Base-by-base conservation (phyloP, 2,113 vertebrate species). In the Alligator sinensis region DNA sequence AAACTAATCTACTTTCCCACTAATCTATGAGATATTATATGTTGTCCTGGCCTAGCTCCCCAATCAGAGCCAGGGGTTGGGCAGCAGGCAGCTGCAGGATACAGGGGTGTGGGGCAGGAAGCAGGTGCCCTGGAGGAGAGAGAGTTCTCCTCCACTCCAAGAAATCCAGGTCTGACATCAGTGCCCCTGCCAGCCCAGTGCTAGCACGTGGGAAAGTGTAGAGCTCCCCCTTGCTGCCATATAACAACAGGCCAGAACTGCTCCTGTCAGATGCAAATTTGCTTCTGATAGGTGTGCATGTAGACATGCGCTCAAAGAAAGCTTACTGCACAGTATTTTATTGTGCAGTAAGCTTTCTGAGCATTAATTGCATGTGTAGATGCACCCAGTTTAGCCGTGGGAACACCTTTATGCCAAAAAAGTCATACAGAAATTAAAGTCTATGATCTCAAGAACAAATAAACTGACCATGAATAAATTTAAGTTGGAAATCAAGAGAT, bases 271-370 rank as follows among this genome's bases (percentile, higher is more conserved):
- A 68, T 4, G 28, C 70, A 4, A 0, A 21, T 61, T 15, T 3
- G 59, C 68, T 54, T 18, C 0, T 0, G 4, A 8, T 47, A 28
- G 58, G 4, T 8, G 19, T 61, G 6, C 47, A 9, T 47, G 47
- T 47, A 47, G 47, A 47, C 47, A 47, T 47, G 47, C 47, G 47
- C 47, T 47, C 47, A 47, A 47, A 47, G 47, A 47, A 47, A 47
- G 47, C 47, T 47, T 47, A 47, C 47, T 47, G 7, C 9, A 3
- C 47, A 47, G 47, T 47, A 9, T 47, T 47, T 47, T 47, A 47
- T 47, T 47, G 47, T 47, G 47, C 47, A 47, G 47, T 47, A 47
- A 47, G 47, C 7, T 47, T 47, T 47, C 47, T 47, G 47, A 47
- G 47, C 47, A 47, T 47, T 47, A 47, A 47, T 47, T 47, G 47